These are phyloP conservation scores for Paedocypris micromegethes DNA, from an alignment of 2,797 vertebrate species.

Conservation along the genomic window DNA sequence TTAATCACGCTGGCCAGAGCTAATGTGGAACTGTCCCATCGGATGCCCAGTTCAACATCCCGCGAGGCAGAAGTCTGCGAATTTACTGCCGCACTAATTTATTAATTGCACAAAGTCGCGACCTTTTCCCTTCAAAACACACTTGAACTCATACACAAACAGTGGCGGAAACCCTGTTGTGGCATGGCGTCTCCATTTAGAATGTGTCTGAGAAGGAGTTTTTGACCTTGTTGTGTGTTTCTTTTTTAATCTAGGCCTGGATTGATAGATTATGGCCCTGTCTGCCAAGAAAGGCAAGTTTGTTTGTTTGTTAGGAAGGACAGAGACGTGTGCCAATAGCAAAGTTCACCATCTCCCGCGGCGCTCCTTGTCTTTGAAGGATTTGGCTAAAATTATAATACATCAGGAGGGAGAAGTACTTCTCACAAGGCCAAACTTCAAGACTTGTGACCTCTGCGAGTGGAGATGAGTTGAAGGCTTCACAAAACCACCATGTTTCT, in stretches of 20 bases:
- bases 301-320: conserved; percentile 35
- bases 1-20: conserved; percentile 35
- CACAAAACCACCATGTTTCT: neutral
- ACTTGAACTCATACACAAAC: conserved; percentile 1
- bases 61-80: conserved; percentile 16
- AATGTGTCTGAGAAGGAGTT: conserved; percentile 38
- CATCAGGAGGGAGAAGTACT: conserved; percentile 20
- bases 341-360: conserved; percentile 32
- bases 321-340: conserved; percentile 29
- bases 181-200: conserved; percentile 28
- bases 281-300: conserved; percentile 37
- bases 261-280: conserved; percentile 43
- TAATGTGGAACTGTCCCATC: conserved; percentile 27
- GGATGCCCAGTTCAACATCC: conserved; percentile 30
- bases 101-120: conserved; percentile 32
- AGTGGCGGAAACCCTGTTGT: conserved; percentile 19
- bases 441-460: conserved; percentile 44
- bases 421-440: conserved; percentile 36
- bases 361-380: conserved; percentile 32
- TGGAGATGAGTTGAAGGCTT: conserved; percentile 12
- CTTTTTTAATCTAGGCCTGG: conserved; percentile 43
- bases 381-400: conserved; percentile 32
- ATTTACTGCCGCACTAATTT: conserved; percentile 36
- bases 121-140: conserved; percentile 32
- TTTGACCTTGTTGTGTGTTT: conserved; percentile 46